Conservation (phyloP, 2,797 vertebrate genomes). For the Chromis chromis region DNA sequence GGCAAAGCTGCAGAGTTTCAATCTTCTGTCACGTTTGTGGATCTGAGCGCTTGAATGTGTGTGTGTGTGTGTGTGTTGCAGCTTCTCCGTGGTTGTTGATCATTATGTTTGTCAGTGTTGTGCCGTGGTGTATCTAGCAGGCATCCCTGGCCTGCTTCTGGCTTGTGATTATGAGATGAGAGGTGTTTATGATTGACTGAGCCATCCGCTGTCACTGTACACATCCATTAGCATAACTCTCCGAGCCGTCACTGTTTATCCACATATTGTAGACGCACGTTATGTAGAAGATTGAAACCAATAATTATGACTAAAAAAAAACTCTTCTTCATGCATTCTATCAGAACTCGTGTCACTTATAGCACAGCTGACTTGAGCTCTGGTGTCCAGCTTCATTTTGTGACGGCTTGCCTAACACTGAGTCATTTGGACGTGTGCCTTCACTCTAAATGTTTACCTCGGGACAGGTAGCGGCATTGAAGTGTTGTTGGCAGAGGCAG, state of each 20-base stretch:
- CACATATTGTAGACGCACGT: slow-evolving; percentile 29
- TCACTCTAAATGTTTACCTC: slow-evolving; percentile 59
- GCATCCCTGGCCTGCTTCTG: slow-evolving; percentile 76
- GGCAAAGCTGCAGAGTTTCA: slow-evolving; percentile 35
- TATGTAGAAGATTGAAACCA: slow-evolving; percentile 58
- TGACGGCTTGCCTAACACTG: slow-evolving; percentile 40
- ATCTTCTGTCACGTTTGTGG: slow-evolving; percentile 48
- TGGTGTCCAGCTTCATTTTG: slow-evolving; percentile 70
- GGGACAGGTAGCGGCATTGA: slow-evolving; percentile 61
- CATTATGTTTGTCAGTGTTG: slow-evolving; percentile 74
- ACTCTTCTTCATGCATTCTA: slow-evolving; percentile 58
- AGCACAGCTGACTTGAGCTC: slow-evolving; percentile 41
- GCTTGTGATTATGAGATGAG: slow-evolving; percentile 81
- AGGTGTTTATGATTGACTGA: slow-evolving; percentile 81
- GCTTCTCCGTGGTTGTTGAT: slow-evolving; percentile 69
- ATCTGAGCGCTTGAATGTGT: slow-evolving; percentile 24
- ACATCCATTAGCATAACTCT: slow-evolving; percentile 76
- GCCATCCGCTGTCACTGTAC: slow-evolving; percentile 77
- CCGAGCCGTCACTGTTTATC: slow-evolving; percentile 63
- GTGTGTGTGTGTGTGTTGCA: slow-evolving; percentile 30
- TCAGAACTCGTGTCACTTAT: slow-evolving; percentile 68
- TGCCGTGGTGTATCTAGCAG: slow-evolving; percentile 61
- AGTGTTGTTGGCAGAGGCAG: slow-evolving; percentile 61
- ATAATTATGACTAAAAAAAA: slow-evolving; percentile 72
- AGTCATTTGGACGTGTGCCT: slow-evolving; percentile 60